Evolutionary conservation across 2,888 invertebrate genomes (phyloP).

Genomic region (Peribatodes rhomboidaria): DNA sequence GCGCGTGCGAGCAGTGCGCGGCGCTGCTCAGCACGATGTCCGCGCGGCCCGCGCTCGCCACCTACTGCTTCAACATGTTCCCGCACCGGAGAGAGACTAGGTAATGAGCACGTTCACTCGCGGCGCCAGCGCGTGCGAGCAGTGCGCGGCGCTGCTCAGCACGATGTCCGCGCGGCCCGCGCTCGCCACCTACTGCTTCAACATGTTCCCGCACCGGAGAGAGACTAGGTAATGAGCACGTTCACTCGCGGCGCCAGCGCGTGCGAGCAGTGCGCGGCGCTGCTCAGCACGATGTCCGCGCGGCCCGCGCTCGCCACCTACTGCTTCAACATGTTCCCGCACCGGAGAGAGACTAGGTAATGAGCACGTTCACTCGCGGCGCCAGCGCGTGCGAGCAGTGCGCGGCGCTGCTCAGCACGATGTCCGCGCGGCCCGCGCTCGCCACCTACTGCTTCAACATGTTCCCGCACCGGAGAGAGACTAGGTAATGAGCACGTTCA

Average conservation of each 20-base stretch:
- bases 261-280: constrained; percentile 65
- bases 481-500: no score
- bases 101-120: constrained; percentile 46
- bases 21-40: constrained; percentile 53
- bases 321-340: constrained; percentile 72
- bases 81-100: constrained; percentile 60
- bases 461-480: constrained; percentile 66
- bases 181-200: constrained; percentile 67
- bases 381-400: no score
- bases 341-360: constrained; percentile 52
- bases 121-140: constrained; percentile 60
- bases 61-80: constrained; percentile 68
- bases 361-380: no score
- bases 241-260: constrained; percentile 47
- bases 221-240: constrained; percentile 45
- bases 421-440: constrained; percentile 57
- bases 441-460: constrained; percentile 67
- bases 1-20: constrained; percentile 68
- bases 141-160: constrained; percentile 62
- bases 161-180: constrained; percentile 53
- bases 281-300: constrained; percentile 54
- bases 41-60: constrained; percentile 61
- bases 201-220: constrained; percentile 69
- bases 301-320: constrained; percentile 65
- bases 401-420: constrained; percentile 51